phyloP scores from a whole-genome alignment of 2,888 invertebrate species.

The Maniola hyperantus region DNA sequence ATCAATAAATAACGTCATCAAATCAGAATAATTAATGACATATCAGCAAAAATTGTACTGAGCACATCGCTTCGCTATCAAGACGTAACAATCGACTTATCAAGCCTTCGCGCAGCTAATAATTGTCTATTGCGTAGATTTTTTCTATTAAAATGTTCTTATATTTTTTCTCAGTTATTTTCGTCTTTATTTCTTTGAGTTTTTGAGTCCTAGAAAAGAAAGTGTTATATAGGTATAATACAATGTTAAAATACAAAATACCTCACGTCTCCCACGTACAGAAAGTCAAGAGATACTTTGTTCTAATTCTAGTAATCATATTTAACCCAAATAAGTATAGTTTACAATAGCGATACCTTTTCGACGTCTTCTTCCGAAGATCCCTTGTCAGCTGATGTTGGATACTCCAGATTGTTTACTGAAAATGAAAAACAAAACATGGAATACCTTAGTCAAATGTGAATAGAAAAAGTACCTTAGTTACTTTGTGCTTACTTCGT shows the following conservation, averaged over 20 bases:
- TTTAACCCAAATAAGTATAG: too few relatives aligned
- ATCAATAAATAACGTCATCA: not conserved
- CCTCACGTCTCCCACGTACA: too few relatives aligned
- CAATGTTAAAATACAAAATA: not conserved
- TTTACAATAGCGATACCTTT: conserved; percentile 20
- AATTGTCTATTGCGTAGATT: not conserved
- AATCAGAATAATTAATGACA: not conserved
- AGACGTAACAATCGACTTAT: not conserved
- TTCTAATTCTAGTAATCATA: too few relatives aligned
- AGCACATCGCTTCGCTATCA: not conserved
- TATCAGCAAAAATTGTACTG: not conserved
- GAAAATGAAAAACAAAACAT: conserved; percentile 51
- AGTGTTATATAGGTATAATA: too few relatives aligned
- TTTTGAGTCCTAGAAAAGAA: conserved; percentile 3
- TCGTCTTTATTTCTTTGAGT: not conserved
- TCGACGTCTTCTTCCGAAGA: conserved; percentile 69
- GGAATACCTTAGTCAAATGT: conserved; percentile 7
- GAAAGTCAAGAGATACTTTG: too few relatives aligned
- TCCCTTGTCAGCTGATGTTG: conserved; percentile 57
- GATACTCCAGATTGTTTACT: conserved; percentile 83
- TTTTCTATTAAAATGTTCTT: not conserved
- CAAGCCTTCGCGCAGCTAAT: not conserved
- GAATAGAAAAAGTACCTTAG: not conserved
- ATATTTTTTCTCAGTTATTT: not conserved
- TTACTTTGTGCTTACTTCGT: conserved; percentile 63